Evolutionary conservation across 2,888 invertebrate species (phyloP).

Genomic region (Cheilosia scutellata): DNA sequence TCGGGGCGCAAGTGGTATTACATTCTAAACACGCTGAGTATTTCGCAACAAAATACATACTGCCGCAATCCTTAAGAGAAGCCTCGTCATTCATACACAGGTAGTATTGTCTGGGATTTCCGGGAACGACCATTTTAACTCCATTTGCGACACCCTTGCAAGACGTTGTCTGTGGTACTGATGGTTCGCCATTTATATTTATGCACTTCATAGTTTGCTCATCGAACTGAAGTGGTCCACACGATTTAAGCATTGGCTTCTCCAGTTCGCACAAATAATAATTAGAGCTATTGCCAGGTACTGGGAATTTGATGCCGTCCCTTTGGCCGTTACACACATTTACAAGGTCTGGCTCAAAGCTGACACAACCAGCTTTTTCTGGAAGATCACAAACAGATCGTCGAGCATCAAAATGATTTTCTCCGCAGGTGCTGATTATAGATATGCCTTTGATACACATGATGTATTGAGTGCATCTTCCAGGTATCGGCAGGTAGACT

Average conservation of each 20-base stretch:
- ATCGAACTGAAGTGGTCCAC: slow-evolving; percentile 34
- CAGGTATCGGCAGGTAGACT: slow-evolving; percentile 78
- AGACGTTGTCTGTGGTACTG: not conserved
- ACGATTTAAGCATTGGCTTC: not conserved
- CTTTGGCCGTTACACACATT: slow-evolving; percentile 77
- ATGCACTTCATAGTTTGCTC: not conserved
- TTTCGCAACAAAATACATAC: slow-evolving; percentile 38
- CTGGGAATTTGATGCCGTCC: slow-evolving; percentile 79
- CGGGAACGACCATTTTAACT: slow-evolving; percentile 14
- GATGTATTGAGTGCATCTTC: slow-evolving; percentile 79
- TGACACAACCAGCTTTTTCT: slow-evolving; percentile 65
- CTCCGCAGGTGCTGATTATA: slow-evolving; percentile 78
- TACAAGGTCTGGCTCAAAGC: not conserved
- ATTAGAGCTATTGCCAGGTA: slow-evolving; percentile 80
- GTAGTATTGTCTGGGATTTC: slow-evolving; percentile 38
- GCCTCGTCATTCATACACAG: slow-evolving; percentile 56
- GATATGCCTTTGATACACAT: slow-evolving; percentile 79
- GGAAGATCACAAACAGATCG: slow-evolving; percentile 77
- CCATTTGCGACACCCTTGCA: slow-evolving; percentile 45
- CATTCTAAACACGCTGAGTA: slow-evolving; percentile 28
- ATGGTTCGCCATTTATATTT: not conserved
- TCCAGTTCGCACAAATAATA: slow-evolving; percentile 79
- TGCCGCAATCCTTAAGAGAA: slow-evolving; percentile 55
- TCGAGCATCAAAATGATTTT: slow-evolving; percentile 78
- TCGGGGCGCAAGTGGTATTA: too few species aligned